Evolutionary conservation across 2,113 vertebrate species (phyloP).

Genomic region (Pelecanoides urinatrix): DNA sequence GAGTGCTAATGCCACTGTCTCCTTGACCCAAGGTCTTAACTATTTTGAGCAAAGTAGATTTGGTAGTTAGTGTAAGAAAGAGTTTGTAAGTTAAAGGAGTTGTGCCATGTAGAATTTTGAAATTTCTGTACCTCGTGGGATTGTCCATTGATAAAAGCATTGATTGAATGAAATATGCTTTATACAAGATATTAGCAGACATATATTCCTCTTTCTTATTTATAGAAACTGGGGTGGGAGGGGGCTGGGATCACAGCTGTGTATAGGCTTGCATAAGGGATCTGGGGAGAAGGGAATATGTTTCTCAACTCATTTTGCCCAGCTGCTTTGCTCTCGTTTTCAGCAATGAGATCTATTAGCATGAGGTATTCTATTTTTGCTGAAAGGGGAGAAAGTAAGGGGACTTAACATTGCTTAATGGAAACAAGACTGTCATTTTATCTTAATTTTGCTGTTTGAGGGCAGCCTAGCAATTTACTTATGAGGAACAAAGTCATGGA

Average conservation of each 20-base stretch:
- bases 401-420: neutral
- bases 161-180: neutral
- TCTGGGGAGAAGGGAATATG: neutral
- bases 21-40: slow-evolving; percentile 87
- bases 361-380: neutral
- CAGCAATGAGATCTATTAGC: neutral
- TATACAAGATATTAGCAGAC: neutral
- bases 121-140: neutral
- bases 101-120: neutral
- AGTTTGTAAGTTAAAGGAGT: slow-evolving; percentile 51
- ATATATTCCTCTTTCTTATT: neutral
- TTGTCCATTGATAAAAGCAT: neutral
- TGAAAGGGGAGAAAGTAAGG: neutral
- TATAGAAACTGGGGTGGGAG: neutral
- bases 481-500: neutral
- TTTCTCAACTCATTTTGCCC: neutral
- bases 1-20: slow-evolving; percentile 72
- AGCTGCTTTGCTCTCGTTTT: neutral
- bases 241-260: neutral
- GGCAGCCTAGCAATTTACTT: neutral
- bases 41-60: slow-evolving; percentile 80
- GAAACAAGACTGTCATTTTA: neutral
- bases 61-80: slow-evolving; percentile 71
- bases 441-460: neutral
- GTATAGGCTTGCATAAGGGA: neutral